Evolutionary conservation across 2,113 vertebrate genomes (phyloP).

Genomic region (Ginglymostoma cirratum): DNA sequence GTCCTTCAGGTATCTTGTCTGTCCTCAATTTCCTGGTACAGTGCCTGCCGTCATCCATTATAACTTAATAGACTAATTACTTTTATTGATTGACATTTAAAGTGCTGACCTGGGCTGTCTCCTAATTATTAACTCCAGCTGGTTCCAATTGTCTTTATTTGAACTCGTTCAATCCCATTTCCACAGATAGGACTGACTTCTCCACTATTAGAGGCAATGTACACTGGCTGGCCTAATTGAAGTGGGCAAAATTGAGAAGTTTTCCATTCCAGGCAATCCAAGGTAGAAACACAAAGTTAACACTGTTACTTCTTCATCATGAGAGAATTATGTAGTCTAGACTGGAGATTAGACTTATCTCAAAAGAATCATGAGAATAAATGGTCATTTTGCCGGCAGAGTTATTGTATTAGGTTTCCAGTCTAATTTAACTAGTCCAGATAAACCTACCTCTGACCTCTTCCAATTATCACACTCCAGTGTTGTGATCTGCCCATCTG

Average conservation of each 20-base stretch:
- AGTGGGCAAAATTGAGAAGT: not conserved
- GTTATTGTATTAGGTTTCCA: not conserved
- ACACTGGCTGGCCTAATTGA: not conserved
- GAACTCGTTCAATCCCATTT: not conserved
- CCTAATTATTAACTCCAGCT: slow-evolving; percentile 27
- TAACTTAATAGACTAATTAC: slow-evolving; percentile 32
- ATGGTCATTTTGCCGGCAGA: not conserved
- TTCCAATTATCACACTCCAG: not conserved
- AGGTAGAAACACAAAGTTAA: slow-evolving; percentile 13
- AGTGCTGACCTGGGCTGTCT: not conserved
- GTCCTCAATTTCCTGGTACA: slow-evolving; percentile 21
- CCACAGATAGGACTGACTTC: no score
- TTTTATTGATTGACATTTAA: slow-evolving; percentile 37
- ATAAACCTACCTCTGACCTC: not conserved
- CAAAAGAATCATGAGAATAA: not conserved
- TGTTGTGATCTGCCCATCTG: not conserved
- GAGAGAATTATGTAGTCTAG: not conserved
- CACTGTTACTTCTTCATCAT: not conserved
- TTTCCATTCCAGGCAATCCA: not conserved
- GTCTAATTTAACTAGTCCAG: not conserved
- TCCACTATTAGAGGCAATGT: not conserved
- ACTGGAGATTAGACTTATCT: not conserved
- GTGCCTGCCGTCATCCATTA: not conserved
- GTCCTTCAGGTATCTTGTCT: slow-evolving; percentile 20
- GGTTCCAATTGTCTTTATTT: slow-evolving; percentile 10